Conservation (phyloP, 2,888 invertebrate species). For the Drosophila conformis region DNA sequence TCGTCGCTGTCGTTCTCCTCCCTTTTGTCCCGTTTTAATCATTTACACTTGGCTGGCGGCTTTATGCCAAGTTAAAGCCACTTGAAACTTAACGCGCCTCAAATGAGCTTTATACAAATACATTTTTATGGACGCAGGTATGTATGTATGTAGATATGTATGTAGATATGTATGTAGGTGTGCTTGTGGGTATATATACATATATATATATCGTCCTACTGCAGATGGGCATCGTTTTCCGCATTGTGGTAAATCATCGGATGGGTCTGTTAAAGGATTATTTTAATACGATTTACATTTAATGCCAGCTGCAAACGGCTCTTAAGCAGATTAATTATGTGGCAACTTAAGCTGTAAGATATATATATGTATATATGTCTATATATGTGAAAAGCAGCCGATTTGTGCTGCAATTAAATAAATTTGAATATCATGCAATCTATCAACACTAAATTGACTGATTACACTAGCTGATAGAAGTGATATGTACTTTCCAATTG, state of each 20-base stretch:
- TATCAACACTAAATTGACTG: background rate
- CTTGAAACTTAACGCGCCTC: constrained; percentile 58
- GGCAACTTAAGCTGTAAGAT: background rate
- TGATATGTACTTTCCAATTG: background rate
- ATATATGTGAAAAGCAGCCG: background rate
- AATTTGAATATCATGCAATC: background rate
- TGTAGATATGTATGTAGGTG: background rate
- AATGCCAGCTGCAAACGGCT: constrained; percentile 8
- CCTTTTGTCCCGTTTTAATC: constrained; percentile 50
- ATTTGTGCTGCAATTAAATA: background rate
- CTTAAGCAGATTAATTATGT: constrained; percentile 3
- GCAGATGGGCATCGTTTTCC: background rate
- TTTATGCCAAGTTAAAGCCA: constrained; percentile 40
- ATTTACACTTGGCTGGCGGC: constrained; percentile 63
- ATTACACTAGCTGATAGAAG: background rate
- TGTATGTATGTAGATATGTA: background rate
- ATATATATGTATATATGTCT: background rate
- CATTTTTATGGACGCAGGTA: background rate
- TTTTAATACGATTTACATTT: background rate
- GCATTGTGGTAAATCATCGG: background rate
- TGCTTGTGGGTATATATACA: too few relatives aligned
- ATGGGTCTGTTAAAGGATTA: background rate
- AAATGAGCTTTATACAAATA: constrained; percentile 59
- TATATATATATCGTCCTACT: background rate
- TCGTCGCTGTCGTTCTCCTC: background rate